These are phyloP conservation scores for Drosophila lutescens DNA, from an alignment of 2,888 invertebrate species.

Conservation along the genomic window DNA sequence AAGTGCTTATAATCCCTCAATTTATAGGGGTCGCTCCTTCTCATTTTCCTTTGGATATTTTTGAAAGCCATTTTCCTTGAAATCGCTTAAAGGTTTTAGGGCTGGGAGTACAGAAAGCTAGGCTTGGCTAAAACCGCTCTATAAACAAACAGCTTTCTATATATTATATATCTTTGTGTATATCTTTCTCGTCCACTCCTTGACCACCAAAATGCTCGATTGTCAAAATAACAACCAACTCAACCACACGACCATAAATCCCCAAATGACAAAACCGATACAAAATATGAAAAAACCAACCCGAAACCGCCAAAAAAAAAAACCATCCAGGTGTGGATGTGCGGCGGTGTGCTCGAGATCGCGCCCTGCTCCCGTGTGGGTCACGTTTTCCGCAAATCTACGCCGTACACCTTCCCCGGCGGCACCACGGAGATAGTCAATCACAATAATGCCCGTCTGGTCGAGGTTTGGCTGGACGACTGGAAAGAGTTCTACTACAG, in stretches of 20 bases:
- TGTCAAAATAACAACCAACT: conserved; percentile 22
- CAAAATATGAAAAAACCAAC: background rate
- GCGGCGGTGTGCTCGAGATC: conserved; percentile 97
- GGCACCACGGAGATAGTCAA: conserved; percentile 98
- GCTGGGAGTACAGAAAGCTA: conserved; percentile 19
- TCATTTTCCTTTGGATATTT: background rate
- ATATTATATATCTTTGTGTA: conserved; percentile 49
- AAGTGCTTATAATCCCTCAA: background rate
- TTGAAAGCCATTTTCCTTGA: background rate
- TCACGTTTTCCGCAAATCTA: conserved; percentile 98
- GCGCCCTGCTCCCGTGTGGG: conserved; percentile 97
- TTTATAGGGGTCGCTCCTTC: background rate
- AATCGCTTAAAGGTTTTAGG: conserved; percentile 2
- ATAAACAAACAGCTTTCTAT: conserved; percentile 19
- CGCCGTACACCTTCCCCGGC: conserved; percentile 99
- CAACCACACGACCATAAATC: conserved; percentile 5
- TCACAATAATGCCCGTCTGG: conserved; percentile 99
- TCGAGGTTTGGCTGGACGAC: conserved; percentile 99
- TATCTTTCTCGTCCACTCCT: conserved; percentile 51
- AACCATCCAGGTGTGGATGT: conserved; percentile 94
- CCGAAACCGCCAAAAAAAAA: conserved; percentile 12
- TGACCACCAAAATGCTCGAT: conserved; percentile 27
- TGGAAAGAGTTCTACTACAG: conserved; percentile 99
- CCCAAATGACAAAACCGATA: conserved; percentile 5
- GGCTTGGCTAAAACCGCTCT: conserved; percentile 49